Evolutionary conservation across 30 jellyfish, hydroid and myxozoan species (phyloP).

Genomic region (Cassiopea xamachana): DNA sequence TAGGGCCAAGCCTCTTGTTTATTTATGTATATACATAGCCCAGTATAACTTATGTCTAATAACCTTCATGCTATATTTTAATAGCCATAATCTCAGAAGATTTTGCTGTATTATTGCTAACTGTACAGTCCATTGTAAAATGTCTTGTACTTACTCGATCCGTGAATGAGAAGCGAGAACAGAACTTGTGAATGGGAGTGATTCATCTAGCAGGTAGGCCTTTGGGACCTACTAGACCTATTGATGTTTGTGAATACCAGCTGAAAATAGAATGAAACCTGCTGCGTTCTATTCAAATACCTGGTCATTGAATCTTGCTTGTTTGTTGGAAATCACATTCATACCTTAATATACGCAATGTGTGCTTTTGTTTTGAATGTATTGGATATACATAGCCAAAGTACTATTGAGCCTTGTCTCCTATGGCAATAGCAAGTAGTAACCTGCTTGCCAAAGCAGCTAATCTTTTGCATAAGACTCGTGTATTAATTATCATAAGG

Average conservation of each 20-base stretch:
- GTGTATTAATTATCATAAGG: too few relatives aligned
- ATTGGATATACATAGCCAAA: constrained; percentile 12
- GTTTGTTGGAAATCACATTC: neutral
- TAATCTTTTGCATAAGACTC: too few relatives aligned
- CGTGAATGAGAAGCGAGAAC: too few relatives aligned
- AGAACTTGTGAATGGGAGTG: neutral
- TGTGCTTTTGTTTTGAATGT: constrained; percentile 42
- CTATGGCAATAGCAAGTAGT: neutral
- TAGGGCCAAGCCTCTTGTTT: too few relatives aligned
- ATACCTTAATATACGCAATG: neutral
- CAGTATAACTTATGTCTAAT: too few relatives aligned
- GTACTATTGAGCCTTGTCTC: neutral
- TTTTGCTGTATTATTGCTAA: too few relatives aligned
- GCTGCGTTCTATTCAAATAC: constrained; percentile 41
- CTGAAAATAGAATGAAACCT: constrained; percentile 45
- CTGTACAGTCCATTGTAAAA: too few relatives aligned
- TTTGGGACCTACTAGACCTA: neutral
- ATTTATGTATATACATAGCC: too few relatives aligned
- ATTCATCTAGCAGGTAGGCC: neutral
- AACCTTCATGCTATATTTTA: too few relatives aligned
- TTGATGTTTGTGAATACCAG: constrained; percentile 30
- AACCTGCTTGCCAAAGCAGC: too few relatives aligned
- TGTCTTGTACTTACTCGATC: too few relatives aligned
- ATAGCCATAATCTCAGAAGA: too few relatives aligned
- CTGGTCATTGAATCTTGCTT: constrained; percentile 19